Conservation (phyloP, 2,797 vertebrate species). For the Microctenopoma steveboyesi region DNA sequence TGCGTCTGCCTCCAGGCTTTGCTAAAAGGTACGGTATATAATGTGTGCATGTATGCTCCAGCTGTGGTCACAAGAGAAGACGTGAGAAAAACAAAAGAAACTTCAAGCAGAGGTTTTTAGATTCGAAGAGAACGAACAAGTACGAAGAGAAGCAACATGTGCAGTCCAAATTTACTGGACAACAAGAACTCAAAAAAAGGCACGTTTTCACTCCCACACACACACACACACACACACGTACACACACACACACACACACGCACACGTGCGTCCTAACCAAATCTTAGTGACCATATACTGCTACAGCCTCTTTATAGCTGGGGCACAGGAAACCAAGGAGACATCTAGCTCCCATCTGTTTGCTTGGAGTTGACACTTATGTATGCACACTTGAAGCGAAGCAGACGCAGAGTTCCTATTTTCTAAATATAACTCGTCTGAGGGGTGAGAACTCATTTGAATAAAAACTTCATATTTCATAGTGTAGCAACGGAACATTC, state of each 20-base stretch:
- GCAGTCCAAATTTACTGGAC: neutral
- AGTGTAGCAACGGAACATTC: neutral
- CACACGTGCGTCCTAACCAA: neutral
- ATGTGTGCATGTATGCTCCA: neutral
- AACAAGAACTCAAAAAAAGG: neutral
- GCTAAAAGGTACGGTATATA: slow-evolving; percentile 26
- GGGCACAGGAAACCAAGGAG: slow-evolving; percentile 6
- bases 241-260: neutral
- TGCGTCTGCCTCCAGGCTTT: slow-evolving; percentile 26
- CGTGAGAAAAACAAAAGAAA: slow-evolving; percentile 1
- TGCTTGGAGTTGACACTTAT: slow-evolving; percentile 15
- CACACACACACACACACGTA: too few relatives aligned
- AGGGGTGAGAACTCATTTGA: slow-evolving; percentile 7
- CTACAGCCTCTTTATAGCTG: neutral
- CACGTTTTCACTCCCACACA: neutral
- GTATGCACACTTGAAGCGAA: slow-evolving; percentile 6
- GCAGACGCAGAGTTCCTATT: slow-evolving; percentile 6
- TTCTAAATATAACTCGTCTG: slow-evolving; percentile 21
- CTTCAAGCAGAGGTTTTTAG: slow-evolving; percentile 11
- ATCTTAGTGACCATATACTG: neutral
- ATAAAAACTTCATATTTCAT: neutral
- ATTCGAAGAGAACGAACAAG: neutral
- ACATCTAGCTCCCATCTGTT: slow-evolving; percentile 24
- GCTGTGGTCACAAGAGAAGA: slow-evolving; percentile 29
- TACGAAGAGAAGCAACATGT: neutral